Percentiles rank a stretch among this genome's conserved stretches.
These are phyloP conservation scores for Belonocnema kinseyi DNA, from an alignment of 1,140 invertebrate species.

Conservation along the genomic window DNA sequence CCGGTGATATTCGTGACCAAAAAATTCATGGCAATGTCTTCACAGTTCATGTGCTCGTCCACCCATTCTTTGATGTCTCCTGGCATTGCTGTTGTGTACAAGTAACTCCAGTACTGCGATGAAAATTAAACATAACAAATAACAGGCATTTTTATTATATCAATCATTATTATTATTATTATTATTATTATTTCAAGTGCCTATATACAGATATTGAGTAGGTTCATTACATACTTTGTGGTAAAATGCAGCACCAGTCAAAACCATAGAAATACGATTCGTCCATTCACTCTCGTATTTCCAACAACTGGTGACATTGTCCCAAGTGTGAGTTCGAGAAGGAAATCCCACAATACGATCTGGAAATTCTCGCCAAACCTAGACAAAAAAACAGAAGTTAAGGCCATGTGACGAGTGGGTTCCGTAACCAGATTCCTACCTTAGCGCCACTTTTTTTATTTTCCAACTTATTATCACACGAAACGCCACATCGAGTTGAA, in stretches of 20 bases:
- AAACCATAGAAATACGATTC: constrained; percentile 94
- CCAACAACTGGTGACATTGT: constrained; percentile 88
- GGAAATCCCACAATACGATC: constrained; percentile 95
- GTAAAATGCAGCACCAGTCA: constrained; percentile 95
- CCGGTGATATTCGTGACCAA: constrained; percentile 92
- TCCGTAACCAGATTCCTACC: too few species aligned
- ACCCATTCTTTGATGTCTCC: constrained; percentile 89
- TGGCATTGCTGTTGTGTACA: constrained; percentile 90
- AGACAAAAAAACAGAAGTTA: too few species aligned
- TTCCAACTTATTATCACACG: too few species aligned
- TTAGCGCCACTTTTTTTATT: too few species aligned
- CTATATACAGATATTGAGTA: too few species aligned
- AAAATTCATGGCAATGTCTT: constrained; percentile 97
- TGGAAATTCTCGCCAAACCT: constrained; percentile 95
- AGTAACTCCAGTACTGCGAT: constrained; percentile 88
- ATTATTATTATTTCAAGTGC: too few species aligned
- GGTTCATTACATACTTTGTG: constrained; percentile 81
- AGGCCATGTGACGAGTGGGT: too few species aligned
- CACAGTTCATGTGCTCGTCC: constrained; percentile 95
- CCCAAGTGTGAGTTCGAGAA: constrained; percentile 92
- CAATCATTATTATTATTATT: too few species aligned
- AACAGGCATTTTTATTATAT: too few species aligned
- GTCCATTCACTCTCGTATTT: constrained; percentile 97
- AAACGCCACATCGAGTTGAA: too few species aligned
- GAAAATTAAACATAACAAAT: constrained; percentile 32